Base-by-base conservation (phyloP, 2,888 invertebrate genomes). In the Clistopyga incitator region DNA sequence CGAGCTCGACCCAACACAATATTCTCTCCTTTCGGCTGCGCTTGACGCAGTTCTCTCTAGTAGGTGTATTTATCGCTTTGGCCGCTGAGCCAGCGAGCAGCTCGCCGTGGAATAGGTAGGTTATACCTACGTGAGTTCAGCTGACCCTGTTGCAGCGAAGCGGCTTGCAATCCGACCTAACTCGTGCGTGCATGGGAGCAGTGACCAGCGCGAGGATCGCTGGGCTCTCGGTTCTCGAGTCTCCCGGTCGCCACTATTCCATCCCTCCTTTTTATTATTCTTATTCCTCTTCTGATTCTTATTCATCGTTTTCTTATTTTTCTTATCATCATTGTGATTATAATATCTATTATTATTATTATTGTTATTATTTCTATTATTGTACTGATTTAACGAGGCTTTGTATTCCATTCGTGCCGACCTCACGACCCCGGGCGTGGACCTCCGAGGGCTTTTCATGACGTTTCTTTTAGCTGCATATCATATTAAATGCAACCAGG, bases 331-430 rank as follows among this genome's bases (percentile, higher is more conserved):
- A 74, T 78, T 15, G 72, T 29, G 3, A 29, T 86, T 75, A 64
- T 81, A 81, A 78, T 87, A 82, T 61, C 84, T 82, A 83, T 86
- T 84, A 85, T 88, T 88, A n/a, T 86, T 75, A 64, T 81, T 82
- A 78, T 87, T 84, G 61, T 85, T 82, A 83, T 86, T 84, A 85
- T 88, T 88, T 83, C 88, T 89, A 89, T 89, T 89, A 88, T 89
- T 88, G 87, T 89, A 86, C 82, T 82, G 88, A 87, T 87, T 89
- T 91, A 91, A 91, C 89, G 90, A 90, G 88, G 87, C 90, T 90
- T 89, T 89, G 90, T 85, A 86, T 83, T 85, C 82, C 71, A 80
- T 82, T 82, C 84, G 84, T 85, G 78, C 84, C 74, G 80, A 82
- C 85, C 85, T 80, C 64, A 71, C 78, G 86, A 83, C 87, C 87